Evolutionary conservation across 2,888 invertebrate genomes (phyloP).

Genomic region (Nematopogon swammerdamellus): DNA sequence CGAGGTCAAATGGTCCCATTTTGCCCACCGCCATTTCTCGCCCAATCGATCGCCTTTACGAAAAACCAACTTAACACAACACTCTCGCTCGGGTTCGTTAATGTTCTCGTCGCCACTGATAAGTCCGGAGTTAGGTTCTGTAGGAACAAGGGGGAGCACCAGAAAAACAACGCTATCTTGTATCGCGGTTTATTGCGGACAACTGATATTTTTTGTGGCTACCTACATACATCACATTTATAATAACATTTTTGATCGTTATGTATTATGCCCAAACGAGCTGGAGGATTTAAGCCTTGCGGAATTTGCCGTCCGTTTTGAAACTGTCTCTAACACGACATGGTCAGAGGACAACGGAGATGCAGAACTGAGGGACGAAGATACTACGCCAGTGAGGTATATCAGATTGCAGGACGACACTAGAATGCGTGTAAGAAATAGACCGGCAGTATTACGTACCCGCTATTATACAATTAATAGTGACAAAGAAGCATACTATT

Average conservation of each 20-base stretch:
- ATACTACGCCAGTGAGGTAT: constrained; percentile 8
- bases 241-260: constrained; percentile 17
- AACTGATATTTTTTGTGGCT: no score
- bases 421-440: constrained; percentile 17
- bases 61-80: no score
- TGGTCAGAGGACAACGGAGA: constrained; percentile 15
- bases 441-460: constrained; percentile 17
- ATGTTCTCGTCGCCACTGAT: no score
- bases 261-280: constrained; percentile 11
- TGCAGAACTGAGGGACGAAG: constrained; percentile 12
- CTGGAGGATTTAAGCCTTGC: constrained; percentile 15
- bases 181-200: no score
- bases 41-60: no score
- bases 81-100: no score
- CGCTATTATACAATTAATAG: constrained; percentile 17
- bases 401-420: constrained; percentile 15
- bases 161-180: no score
- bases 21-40: no score
- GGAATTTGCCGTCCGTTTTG: constrained; percentile 17
- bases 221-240: no score
- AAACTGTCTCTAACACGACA: constrained; percentile 11
- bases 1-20: no score
- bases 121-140: no score
- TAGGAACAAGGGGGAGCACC: no score
- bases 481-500: constrained; percentile 7